Evolutionary conservation across 2,888 invertebrate genomes (phyloP).

Genomic region (Liodrosophila aerea): DNA sequence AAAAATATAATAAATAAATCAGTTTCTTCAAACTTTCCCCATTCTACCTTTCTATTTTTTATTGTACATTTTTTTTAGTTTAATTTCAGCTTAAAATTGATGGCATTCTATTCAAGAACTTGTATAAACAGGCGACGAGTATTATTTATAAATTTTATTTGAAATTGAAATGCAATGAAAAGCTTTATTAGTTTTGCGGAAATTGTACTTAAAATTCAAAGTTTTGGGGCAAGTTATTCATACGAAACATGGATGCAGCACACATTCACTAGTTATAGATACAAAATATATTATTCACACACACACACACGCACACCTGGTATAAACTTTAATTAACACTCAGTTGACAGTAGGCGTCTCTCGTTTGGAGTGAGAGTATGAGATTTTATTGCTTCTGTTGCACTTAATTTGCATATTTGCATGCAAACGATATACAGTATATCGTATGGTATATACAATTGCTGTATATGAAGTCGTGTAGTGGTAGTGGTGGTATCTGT

Average conservation of each 20-base stretch:
- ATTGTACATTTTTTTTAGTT: no score
- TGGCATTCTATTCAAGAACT: no score
- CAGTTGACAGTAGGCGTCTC: not conserved
- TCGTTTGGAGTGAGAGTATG: not conserved
- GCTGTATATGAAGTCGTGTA: not conserved
- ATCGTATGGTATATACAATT: constrained; percentile 22
- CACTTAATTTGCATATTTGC: constrained; percentile 40
- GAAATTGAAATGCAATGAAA: no score
- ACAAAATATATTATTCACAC: not conserved
- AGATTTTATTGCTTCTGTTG: constrained; percentile 9
- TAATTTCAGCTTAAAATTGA: no score
- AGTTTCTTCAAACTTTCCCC: no score
- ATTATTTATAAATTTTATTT: no score
- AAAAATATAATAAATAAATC: no score
- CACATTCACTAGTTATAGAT: not conserved
- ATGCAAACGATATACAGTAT: constrained; percentile 18
- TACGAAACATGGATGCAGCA: not conserved
- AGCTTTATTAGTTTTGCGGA: no score
- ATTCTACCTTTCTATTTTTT: no score
- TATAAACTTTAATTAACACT: constrained; percentile 27
- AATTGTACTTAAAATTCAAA: no score
- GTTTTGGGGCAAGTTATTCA: no score
- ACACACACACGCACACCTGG: not conserved
- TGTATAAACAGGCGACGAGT: no score
- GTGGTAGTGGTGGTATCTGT: not conserved